phyloP scores from a whole-genome alignment of 1,140 invertebrate species.

The Brachionus calyciflorus region DNA sequence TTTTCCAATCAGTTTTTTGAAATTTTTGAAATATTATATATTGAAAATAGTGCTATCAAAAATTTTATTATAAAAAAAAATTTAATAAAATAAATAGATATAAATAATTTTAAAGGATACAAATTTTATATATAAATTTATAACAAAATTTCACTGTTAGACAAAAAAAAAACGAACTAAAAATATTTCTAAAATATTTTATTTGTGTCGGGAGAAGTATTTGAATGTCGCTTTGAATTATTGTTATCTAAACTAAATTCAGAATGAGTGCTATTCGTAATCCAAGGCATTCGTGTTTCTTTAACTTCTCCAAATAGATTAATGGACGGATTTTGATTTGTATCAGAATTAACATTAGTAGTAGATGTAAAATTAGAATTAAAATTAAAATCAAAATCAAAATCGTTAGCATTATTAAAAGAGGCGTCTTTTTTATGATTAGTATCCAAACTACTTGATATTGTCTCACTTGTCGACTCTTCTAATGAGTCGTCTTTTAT shows the following conservation, averaged over 20 bases:
- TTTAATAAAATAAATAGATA: no score
- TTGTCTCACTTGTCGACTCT: constrained; percentile 7
- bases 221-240: no score
- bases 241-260: neutral
- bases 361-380: constrained; percentile 4
- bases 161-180: constrained; percentile 22
- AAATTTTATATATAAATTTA: no score
- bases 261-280: neutral
- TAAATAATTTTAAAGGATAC: no score
- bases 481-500: constrained; percentile 5
- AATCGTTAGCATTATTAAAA: neutral
- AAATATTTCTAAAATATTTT: neutral
- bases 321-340: constrained; percentile 3
- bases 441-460: constrained; percentile 7
- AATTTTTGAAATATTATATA: no score
- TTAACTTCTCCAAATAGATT: neutral
- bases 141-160: no score
- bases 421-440: neutral
- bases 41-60: no score
- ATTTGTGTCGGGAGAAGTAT: neutral
- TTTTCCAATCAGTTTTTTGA: no score
- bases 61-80: no score
- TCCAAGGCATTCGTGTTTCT: neutral
- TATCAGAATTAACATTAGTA: neutral
- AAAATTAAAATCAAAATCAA: constrained; percentile 26